Percentiles rank a stretch among this genome's conserved stretches.
Conservation (phyloP, 2,113 vertebrate genomes). For the Otocyon megalotis region DNA sequence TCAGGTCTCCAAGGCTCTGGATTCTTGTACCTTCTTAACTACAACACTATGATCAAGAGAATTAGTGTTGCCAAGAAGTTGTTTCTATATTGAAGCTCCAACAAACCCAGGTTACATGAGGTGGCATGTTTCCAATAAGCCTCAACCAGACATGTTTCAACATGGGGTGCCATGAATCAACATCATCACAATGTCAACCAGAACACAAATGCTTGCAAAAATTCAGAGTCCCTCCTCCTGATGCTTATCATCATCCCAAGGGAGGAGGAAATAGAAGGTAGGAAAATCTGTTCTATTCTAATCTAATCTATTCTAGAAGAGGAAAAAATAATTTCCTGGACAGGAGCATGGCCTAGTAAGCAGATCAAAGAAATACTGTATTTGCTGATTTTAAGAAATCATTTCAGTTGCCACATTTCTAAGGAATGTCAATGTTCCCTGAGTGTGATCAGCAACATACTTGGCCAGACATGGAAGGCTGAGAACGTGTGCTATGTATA, state of each 20-base stretch:
- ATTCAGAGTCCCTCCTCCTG: not conserved
- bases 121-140: not conserved
- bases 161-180: not conserved
- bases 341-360: too few relatives aligned
- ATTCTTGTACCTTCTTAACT: not conserved
- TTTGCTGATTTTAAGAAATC: not conserved
- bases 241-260: not conserved
- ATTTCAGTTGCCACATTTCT: not conserved
- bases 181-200: not conserved
- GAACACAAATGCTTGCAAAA: not conserved
- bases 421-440: not conserved
- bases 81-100: not conserved
- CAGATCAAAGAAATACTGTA: not conserved
- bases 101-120: not conserved
- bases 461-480: not conserved
- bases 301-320: not conserved
- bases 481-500: not conserved
- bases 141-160: not conserved
- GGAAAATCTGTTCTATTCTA: not conserved
- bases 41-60: not conserved
- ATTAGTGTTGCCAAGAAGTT: not conserved
- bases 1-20: not conserved
- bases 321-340: not conserved
- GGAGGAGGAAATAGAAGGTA: not conserved
- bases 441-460: not conserved